Conservation (phyloP, 2,797 vertebrate species). For the Discoglossus pictus region DNA sequence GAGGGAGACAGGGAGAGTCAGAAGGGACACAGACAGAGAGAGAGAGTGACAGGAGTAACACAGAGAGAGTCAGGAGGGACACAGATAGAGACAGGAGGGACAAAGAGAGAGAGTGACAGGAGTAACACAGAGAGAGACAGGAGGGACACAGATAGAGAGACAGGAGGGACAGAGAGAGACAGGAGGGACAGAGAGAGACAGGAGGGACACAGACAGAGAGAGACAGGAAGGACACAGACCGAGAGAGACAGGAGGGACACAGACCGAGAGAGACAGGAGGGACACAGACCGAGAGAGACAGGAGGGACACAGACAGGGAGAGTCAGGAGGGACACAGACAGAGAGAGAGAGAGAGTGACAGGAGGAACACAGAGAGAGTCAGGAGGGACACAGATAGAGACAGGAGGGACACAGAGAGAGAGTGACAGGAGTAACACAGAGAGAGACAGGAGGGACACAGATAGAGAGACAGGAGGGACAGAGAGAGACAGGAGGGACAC, state of each 20-base stretch:
- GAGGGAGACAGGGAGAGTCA: too few relatives aligned
- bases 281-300: background rate
- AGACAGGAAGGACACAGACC: too few relatives aligned
- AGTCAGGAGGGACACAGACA: background rate
- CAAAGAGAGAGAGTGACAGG: too few relatives aligned
- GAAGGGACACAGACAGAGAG: too few relatives aligned
- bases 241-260: background rate
- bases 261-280: background rate
- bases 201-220: background rate
- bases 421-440: background rate
- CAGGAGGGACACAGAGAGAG: background rate
- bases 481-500: too few relatives aligned
- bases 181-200: background rate
- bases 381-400: background rate
- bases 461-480: too few relatives aligned
- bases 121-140: too few relatives aligned
- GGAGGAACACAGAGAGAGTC: background rate
- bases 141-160: background rate
- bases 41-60: too few relatives aligned
- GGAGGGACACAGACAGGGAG: background rate
- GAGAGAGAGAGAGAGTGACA: background rate
- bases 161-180: background rate
- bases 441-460: background rate
- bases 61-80: too few relatives aligned
- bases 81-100: too few relatives aligned